Evolutionary conservation across 2,888 invertebrate genomes (phyloP).

Genomic region (Stenotaenia linearis): DNA sequence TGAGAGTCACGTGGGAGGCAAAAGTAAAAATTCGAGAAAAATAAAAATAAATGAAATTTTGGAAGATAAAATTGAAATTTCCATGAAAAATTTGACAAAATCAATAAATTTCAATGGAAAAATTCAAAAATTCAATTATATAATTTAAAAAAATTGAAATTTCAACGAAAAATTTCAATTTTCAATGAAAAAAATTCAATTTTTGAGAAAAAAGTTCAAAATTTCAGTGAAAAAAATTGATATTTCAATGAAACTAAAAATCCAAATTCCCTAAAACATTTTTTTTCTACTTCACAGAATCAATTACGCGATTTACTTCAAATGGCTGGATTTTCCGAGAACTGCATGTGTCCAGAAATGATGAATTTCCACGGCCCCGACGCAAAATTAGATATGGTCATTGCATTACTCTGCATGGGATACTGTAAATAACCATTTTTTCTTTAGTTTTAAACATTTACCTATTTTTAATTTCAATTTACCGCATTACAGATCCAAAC

Average conservation of each 20-base stretch:
- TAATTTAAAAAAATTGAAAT: not conserved
- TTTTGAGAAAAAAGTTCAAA: too few relatives aligned
- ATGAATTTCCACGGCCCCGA: constrained; percentile 56
- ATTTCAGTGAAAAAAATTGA: too few relatives aligned
- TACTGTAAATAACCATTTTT: too few relatives aligned
- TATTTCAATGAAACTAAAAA: too few relatives aligned
- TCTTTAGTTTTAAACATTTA: too few relatives aligned
- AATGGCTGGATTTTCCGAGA: not conserved
- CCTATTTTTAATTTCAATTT: too few relatives aligned
- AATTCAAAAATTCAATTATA: too few relatives aligned
- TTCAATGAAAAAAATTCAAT: too few relatives aligned
- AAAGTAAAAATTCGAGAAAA: constrained; percentile 56
- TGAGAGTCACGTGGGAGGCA: constrained; percentile 87
- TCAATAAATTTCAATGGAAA: too few relatives aligned
- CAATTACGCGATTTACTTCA: constrained; percentile 58
- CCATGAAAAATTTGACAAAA: not conserved
- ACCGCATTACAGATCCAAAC: constrained; percentile 76
- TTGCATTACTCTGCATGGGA: constrained; percentile 80
- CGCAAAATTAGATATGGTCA: constrained; percentile 66
- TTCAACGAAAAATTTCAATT: too few relatives aligned
- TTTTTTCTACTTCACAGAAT: constrained; percentile 48
- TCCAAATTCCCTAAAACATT: too few relatives aligned
- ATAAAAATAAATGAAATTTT: not conserved
- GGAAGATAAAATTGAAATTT: too few relatives aligned
- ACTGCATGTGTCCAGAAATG: not conserved